A percentile compares a stretch with the other conserved stretches of the same genome.
phyloP scores from a whole-genome alignment of 2,888 invertebrate species.

The Amphimallon solstitiale region DNA sequence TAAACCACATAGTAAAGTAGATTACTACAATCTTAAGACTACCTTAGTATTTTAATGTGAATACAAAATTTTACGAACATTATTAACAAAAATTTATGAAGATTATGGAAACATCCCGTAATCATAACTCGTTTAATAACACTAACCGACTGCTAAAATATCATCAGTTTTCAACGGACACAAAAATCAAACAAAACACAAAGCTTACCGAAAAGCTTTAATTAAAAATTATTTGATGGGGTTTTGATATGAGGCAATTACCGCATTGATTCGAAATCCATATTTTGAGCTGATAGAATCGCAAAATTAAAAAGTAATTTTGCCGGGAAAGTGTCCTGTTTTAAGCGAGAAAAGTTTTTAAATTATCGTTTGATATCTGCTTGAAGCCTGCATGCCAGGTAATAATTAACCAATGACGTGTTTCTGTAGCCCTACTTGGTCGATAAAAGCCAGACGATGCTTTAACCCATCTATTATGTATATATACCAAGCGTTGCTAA shows the following conservation, averaged over 20 bases:
- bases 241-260: slow-evolving; percentile 16
- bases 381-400: slow-evolving; percentile 48
- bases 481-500: background rate
- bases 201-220: background rate
- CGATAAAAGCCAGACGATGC: slow-evolving; percentile 39
- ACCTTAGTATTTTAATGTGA: too few relatives aligned
- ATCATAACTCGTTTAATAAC: too few relatives aligned
- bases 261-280: slow-evolving; percentile 20
- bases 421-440: slow-evolving; percentile 38
- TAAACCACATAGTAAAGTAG: too few relatives aligned
- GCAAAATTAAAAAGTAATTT: slow-evolving; percentile 42
- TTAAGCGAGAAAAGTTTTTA: slow-evolving; percentile 47
- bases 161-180: background rate
- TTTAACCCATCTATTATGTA: background rate
- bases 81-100: too few relatives aligned
- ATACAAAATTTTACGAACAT: too few relatives aligned
- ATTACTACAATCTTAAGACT: too few relatives aligned
- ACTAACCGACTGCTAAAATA: too few relatives aligned
- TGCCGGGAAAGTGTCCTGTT: slow-evolving; percentile 30
- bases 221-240: slow-evolving; percentile 12
- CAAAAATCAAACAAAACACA: slow-evolving; percentile 4
- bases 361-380: slow-evolving; percentile 46
- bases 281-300: slow-evolving; percentile 33
- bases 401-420: slow-evolving; percentile 50
- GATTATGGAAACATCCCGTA: too few relatives aligned